Base-by-base conservation (phyloP, 2,888 invertebrate genomes). In the Phanerotoma sp. region DNA sequence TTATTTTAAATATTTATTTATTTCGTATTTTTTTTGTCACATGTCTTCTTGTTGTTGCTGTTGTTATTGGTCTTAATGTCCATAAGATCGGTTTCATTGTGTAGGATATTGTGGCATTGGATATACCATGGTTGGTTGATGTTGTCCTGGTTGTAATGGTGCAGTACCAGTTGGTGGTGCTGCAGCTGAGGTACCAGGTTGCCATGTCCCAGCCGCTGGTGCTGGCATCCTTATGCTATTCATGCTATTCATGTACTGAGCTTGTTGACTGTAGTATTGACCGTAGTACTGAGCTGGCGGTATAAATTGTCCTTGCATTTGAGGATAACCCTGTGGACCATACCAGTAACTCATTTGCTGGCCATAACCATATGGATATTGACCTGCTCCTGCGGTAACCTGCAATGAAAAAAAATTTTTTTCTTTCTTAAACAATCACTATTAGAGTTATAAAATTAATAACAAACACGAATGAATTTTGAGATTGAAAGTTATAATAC, bases 261-360 rank as follows among this genome's bases (percentile, higher is more conserved):
- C 82, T 77, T 88, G 87, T 66, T 87, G 86, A 77, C 84, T 71
- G 42, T 86, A 80, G 83, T 84, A 74, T 84, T 87, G 63, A 82
- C 83, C 66, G 78, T 81, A 64, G 80, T 81, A 77, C 78, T 79
- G 78, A 46, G 88, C 85, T 51, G 87, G 87, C 72, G 91, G 89
- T 85, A 90, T 86, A 72, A 90, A 91, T 66, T 90, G 86, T 63
- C 85, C 86, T 75, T 89, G 90, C 86, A 91, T 85, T 74, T 87
- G 83, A 64, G 85, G 86, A 74, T 87, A 87, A 45, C 86, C 86
- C 80, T 90, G 89, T 52, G 90, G 89, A 79, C n/a, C n/a, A n/a
- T 94, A 94, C 93, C 94, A 94, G 77, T 94, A 94, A 63, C 90
- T 85, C 89, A 92, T 89, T 74, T 92, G 90, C 77, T 89, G 89